These are phyloP conservation scores for Drosophila varians DNA, from an alignment of 1,140 invertebrate species.

Conservation along the genomic window DNA sequence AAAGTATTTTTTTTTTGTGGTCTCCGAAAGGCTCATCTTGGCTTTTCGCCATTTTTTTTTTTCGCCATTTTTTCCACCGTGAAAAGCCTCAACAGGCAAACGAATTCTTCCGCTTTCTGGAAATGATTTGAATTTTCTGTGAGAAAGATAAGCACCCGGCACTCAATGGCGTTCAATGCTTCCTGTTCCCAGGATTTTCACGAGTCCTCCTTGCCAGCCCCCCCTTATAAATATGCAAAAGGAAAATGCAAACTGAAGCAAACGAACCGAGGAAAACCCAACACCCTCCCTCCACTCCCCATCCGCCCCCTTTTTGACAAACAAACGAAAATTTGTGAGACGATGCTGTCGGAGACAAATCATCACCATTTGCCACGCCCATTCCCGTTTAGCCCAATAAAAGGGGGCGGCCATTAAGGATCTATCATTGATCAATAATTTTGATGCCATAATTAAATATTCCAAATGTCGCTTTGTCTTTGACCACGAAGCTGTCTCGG, in stretches of 20 bases:
- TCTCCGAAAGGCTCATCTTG: neutral
- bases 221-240: constrained; percentile 77
- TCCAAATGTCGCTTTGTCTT: neutral
- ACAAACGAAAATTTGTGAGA: constrained; percentile 7
- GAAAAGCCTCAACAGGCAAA: constrained; percentile 4
- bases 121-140: neutral
- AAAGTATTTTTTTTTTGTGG: no score
- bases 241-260: constrained; percentile 64
- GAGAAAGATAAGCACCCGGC: constrained; percentile 26
- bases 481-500: neutral
- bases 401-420: constrained; percentile 35
- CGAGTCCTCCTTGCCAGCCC: neutral
- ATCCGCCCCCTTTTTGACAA: no score
- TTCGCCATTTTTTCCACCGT: neutral
- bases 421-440: neutral
- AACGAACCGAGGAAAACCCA: constrained; percentile 34
- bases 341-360: constrained; percentile 39
- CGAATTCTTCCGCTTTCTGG: neutral
- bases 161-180: constrained; percentile 36
- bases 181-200: constrained; percentile 9
- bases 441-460: neutral
- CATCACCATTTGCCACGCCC: constrained; percentile 51
- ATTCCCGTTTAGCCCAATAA: neutral
- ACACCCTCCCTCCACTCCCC: no score
- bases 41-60: neutral